Percentiles rank a stretch among this genome's conserved stretches.
Evolutionary conservation across 2,888 invertebrate genomes (phyloP).

Genomic region (Alloplasta piceator): DNA sequence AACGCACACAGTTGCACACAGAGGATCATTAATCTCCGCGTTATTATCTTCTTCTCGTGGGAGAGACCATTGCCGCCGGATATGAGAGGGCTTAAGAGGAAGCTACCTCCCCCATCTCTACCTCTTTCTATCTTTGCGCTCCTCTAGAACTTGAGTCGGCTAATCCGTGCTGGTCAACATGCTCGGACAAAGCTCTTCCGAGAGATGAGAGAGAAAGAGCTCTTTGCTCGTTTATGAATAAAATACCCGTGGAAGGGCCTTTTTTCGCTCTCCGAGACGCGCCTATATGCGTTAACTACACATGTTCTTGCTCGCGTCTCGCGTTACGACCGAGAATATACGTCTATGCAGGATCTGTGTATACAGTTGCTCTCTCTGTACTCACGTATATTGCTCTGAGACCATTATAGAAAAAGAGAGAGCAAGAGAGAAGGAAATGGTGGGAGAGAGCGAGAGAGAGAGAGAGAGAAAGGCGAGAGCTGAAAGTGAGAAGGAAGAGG

Average conservation of each 20-base stretch:
- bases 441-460: too few species aligned
- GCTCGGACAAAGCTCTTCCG: constrained; percentile 66
- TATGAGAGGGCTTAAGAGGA: constrained; percentile 59
- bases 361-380: constrained; percentile 6
- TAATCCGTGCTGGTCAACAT: constrained; percentile 73
- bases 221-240: constrained; percentile 60
- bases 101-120: not conserved
- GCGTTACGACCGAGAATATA: constrained; percentile 7
- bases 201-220: not conserved
- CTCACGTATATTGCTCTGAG: constrained; percentile 34
- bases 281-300: constrained; percentile 25
- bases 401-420: constrained; percentile 37
- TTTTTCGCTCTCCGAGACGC: constrained; percentile 47
- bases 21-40: constrained; percentile 64
- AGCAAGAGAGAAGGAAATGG: constrained; percentile 10
- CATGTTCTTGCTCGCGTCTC: not conserved
- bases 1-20: constrained; percentile 36
- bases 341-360: not conserved
- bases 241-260: constrained; percentile 54
- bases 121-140: too few species aligned
- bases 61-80: constrained; percentile 59
- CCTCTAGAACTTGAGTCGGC: constrained; percentile 52
- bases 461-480: constrained; percentile 13
- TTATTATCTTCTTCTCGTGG: constrained; percentile 64
- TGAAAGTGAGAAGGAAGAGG: not conserved